These are phyloP conservation scores for Alviniconcha strummeri DNA, from an alignment of 2,888 invertebrate genomes.

Conservation along the genomic window DNA sequence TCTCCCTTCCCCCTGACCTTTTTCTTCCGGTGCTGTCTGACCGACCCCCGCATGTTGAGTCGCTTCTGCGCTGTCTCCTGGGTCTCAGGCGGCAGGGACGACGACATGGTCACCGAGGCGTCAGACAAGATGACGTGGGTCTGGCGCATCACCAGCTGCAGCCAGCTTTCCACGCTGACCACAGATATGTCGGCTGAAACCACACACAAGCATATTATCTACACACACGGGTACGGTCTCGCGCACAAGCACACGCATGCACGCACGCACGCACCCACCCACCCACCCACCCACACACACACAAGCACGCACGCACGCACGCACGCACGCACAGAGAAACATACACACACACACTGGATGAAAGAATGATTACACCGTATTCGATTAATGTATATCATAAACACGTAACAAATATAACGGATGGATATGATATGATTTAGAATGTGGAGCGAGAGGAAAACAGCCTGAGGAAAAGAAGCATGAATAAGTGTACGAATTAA, in stretches of 20 bases:
- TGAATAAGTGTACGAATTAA: no score
- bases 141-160: conserved; percentile 21
- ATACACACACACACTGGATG: conserved; percentile 2
- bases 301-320: background rate
- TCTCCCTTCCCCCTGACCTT: background rate
- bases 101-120: background rate
- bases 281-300: conserved; percentile 4
- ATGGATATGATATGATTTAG: no score
- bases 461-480: no score
- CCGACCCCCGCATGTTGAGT: background rate
- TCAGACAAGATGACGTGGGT: conserved; percentile 13
- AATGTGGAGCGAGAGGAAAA: no score
- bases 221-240: background rate
- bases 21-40: conserved; percentile 11
- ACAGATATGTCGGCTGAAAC: conserved; percentile 7
- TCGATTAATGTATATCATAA: no score
- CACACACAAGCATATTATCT: background rate
- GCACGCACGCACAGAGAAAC: background rate
- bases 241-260: background rate
- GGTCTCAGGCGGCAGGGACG: background rate
- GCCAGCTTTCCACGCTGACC: background rate
- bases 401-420: no score
- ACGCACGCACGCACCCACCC: background rate
- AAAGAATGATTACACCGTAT: no score
- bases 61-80: background rate